Conservation (phyloP, 2,797 vertebrate species). For the Anas bernieri region DNA sequence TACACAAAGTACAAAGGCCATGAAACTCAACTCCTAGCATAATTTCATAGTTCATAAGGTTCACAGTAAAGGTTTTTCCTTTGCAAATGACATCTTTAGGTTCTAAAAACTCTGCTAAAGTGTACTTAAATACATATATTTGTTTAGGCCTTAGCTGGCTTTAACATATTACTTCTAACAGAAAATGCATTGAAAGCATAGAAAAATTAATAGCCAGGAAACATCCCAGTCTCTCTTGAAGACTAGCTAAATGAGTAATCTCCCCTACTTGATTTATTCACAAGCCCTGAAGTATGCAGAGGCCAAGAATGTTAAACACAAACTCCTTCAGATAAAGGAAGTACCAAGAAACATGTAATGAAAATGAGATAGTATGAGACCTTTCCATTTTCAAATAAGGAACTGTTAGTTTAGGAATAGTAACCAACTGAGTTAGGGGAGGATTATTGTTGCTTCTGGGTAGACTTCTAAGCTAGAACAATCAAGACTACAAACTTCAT, state of each 20-base stretch:
- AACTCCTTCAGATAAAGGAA: neutral
- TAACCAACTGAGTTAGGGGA: neutral
- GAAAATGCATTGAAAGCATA: neutral
- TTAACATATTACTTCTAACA: neutral
- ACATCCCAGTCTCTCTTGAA: neutral
- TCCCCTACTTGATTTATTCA: neutral
- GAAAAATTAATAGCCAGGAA: neutral
- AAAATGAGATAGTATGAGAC: neutral
- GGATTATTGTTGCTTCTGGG: neutral
- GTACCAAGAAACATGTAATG: neutral
- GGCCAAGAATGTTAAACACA: neutral
- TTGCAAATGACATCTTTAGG: neutral
- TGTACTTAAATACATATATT: neutral
- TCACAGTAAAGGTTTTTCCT: neutral
- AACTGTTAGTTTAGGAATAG: neutral
- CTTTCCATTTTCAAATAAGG: neutral
- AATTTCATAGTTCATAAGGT: neutral
- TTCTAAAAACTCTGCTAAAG: neutral
- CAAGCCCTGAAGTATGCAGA: neutral
- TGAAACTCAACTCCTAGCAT: neutral
- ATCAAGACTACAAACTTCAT: neutral
- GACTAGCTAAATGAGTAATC: neutral
- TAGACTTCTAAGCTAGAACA: neutral
- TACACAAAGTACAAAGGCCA: neutral
- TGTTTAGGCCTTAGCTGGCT: neutral